Base-by-base conservation (phyloP, 2,888 invertebrate genomes). In the Tetropium fuscum region DNA sequence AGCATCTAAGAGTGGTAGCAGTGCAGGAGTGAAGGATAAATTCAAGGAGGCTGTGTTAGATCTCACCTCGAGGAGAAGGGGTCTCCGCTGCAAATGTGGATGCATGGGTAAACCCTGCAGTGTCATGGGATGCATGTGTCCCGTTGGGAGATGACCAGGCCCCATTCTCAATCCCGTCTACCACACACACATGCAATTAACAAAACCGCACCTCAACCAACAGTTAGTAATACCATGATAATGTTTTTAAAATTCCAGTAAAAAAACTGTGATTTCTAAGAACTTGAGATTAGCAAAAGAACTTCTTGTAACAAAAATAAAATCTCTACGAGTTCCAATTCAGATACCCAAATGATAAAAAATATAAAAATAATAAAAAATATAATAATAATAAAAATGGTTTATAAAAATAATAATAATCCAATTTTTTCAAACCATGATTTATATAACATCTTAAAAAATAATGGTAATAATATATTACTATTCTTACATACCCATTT, bases 61-160 rank as follows among this genome's bases (percentile, higher is more conserved):
- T 78, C 90, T 91, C 90, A 93, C 92, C 92, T 93, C 92, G 85
- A 93, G 87, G 84, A 93, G 89, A 86, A 92, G 87, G 84, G 92
- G 90, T 84, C 91, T 89, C 82, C 88, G 86, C 83, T 77, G 76
- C 72, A 76, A 71, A 66, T 78, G 78, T 67, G 76, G 76, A 70
- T 74, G 75, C 72, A 76, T 68, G 63, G 77, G 76, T 65, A 74
- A 70, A 72, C 85, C 86, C 69, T 86, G 84, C 71, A 83, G 83
- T 69, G 83, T 83, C 70, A 77, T 73, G 74, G 82, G 81, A 78
- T 79, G 81, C 74, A 79, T 70, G 76, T 78, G 77, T 72, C 77
- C 78, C 73, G 74, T 75, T 66, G 81, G 82, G 67, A 80, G 82
- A 75, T 79, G 81, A 64, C 79, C 76, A 74, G 80, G 80, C 78